Evolutionary conservation across 1,140 invertebrate genomes (phyloP).

Genomic region (Papilio glaucus): DNA sequence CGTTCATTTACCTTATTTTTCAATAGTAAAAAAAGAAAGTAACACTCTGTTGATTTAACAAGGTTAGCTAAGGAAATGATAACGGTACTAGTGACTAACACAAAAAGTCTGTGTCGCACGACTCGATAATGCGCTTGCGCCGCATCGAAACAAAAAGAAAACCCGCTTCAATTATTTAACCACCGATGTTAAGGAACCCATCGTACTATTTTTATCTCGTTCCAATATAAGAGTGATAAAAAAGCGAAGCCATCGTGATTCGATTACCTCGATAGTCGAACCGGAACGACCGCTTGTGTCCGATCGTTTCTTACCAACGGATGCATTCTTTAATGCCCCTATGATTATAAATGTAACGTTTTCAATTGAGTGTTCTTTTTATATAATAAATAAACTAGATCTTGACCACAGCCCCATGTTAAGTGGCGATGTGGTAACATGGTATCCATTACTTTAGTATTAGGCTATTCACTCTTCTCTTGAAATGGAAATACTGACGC

Average conservation of each 20-base stretch:
- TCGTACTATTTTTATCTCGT: conserved; percentile 52
- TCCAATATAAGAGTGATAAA: conserved; percentile 47
- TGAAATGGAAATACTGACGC: neutral
- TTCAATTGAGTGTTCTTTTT: conserved; percentile 6
- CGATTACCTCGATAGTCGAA: conserved; percentile 60
- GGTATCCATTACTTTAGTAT: no score
- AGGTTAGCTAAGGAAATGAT: conserved; percentile 35
- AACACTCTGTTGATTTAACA: conserved; percentile 13
- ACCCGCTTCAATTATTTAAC: conserved; percentile 52
- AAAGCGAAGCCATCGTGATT: conserved; percentile 51
- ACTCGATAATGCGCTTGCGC: conserved; percentile 18
- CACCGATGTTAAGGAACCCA: conserved; percentile 53
- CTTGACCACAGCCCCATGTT: neutral
- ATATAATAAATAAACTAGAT: neutral
- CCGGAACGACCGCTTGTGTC: conserved; percentile 47
- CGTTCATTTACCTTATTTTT: neutral
- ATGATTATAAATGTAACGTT: conserved; percentile 22
- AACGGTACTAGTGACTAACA: conserved; percentile 43
- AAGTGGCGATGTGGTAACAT: neutral
- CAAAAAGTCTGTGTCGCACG: conserved; percentile 41
- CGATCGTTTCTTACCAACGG: conserved; percentile 45
- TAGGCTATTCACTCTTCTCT: no score
- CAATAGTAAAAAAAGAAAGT: conserved; percentile 34
- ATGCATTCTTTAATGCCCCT: conserved; percentile 38
- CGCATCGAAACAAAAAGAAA: conserved; percentile 47